phyloP scores from a whole-genome alignment of 2,113 vertebrate species.

The Pluvianellus socialis region DNA sequence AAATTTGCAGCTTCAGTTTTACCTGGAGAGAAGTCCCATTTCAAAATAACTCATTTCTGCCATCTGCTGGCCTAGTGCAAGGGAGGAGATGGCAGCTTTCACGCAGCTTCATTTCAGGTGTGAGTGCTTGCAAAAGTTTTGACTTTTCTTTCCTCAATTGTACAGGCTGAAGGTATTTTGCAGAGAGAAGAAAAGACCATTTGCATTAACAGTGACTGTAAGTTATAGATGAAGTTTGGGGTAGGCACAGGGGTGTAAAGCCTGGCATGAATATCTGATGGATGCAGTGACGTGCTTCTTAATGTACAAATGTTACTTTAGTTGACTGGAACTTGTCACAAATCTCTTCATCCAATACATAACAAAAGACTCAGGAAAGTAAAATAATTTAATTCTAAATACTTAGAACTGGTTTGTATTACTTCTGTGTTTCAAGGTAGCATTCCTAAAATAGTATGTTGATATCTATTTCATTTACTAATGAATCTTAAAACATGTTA shows the following conservation, averaged over 20 bases:
- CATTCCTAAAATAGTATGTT: background rate
- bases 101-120: background rate
- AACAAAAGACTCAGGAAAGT: background rate
- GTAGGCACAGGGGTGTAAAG: background rate
- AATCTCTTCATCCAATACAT: background rate
- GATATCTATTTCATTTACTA: background rate
- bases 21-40: background rate
- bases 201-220: constrained; percentile 26
- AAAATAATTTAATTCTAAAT: background rate
- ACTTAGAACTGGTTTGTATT: background rate
- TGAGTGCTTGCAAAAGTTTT: background rate
- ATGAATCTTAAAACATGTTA: background rate
- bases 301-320: background rate
- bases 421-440: background rate
- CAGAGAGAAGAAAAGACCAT: constrained; percentile 53
- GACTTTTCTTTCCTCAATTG: background rate
- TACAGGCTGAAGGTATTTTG: constrained; percentile 59
- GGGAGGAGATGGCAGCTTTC: accelerated
- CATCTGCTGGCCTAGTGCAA: background rate
- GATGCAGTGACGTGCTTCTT: background rate
- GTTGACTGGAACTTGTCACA: background rate
- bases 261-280: background rate
- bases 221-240: background rate
- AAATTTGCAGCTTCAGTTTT: background rate
- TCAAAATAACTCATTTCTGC: background rate